phyloP scores from a whole-genome alignment of 2,888 invertebrate genomes.

The Ditylenchus weischeri region DNA sequence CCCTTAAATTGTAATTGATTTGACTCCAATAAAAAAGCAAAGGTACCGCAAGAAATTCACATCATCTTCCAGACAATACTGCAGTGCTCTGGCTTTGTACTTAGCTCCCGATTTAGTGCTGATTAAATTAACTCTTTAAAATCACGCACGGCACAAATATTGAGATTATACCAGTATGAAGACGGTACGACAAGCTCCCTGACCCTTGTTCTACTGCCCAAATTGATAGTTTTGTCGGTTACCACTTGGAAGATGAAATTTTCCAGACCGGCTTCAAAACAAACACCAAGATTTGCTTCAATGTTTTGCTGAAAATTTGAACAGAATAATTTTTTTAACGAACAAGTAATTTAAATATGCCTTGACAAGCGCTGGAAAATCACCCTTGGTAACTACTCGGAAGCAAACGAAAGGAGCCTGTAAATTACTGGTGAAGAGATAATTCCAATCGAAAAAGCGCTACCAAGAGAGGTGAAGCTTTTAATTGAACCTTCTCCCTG shows the following conservation, averaged over 20 bases:
- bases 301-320: conserved; percentile 48
- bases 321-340: conserved; percentile 23
- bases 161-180: conserved; percentile 42
- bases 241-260: conserved; percentile 94
- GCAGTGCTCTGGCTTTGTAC: conserved; percentile 88
- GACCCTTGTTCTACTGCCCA: conserved; percentile 67
- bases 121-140: background rate
- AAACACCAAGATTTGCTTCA: conserved; percentile 52
- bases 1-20: conserved; percentile 58
- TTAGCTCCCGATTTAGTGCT: conserved; percentile 84
- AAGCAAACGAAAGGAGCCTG: conserved; percentile 90
- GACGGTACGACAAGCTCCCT: conserved; percentile 77
- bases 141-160: background rate
- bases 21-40: background rate
- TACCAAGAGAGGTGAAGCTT: conserved; percentile 15
- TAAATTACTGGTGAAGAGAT: conserved; percentile 65
- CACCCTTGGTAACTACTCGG: conserved; percentile 86
- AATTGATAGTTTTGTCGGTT: conserved; percentile 71
- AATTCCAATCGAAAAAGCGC: background rate
- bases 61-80: conserved; percentile 87
- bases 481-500: conserved; percentile 78
- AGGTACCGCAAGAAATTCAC: conserved; percentile 64
- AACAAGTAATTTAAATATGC: conserved; percentile 29
- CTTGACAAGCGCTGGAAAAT: conserved; percentile 84
- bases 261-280: conserved; percentile 79